Percentiles rank a stretch among this genome's conserved stretches.
phyloP scores from a whole-genome alignment of 2,797 vertebrate species.

The Tinamus major region DNA sequence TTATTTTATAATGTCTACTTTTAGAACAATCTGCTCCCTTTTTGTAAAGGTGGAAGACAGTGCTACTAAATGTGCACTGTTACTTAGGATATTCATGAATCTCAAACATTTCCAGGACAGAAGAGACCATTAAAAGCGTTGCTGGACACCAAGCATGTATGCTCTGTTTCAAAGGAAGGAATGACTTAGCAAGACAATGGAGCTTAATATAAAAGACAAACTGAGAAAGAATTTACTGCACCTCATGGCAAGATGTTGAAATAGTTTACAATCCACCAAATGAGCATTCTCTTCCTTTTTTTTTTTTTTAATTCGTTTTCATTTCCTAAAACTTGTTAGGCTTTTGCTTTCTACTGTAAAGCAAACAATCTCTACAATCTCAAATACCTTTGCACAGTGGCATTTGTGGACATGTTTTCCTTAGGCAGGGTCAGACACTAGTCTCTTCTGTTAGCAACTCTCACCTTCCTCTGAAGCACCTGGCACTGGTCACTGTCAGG shows the following conservation, averaged over 20 bases:
- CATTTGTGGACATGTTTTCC: neutral
- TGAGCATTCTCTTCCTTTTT: neutral
- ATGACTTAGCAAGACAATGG: neutral
- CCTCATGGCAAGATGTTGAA: neutral
- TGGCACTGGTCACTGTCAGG: constrained; percentile 22
- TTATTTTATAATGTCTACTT: neutral
- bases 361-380: neutral
- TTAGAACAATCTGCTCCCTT: neutral
- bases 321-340: neutral
- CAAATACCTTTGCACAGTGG: neutral
- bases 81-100: neutral
- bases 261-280: neutral
- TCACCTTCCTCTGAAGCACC: neutral
- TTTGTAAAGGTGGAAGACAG: neutral
- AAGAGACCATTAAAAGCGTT: neutral
- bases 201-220: neutral
- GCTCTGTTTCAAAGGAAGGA: neutral
- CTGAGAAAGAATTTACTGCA: neutral
- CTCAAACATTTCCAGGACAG: neutral
- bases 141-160: neutral
- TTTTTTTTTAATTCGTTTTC: neutral
- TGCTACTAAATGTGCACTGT: neutral
- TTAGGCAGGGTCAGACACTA: neutral
- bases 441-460: neutral
- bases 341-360: neutral